Evolutionary conservation across 1,140 invertebrate genomes (phyloP).

Genomic region (Ceratoteleas bidentatus): DNA sequence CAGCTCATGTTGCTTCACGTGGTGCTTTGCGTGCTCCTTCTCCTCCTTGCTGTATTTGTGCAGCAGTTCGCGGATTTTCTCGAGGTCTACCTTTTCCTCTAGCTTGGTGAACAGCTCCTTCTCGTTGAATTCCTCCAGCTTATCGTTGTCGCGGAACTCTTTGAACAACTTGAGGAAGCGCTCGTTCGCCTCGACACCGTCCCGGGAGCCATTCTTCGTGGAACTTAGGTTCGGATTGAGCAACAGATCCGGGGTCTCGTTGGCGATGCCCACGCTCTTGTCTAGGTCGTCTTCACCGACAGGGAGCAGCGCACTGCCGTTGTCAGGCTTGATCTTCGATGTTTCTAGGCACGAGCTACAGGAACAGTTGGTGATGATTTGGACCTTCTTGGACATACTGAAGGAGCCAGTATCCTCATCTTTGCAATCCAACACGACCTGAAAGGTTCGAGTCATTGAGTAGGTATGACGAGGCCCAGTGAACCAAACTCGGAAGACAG

Average conservation of each 20-base stretch:
- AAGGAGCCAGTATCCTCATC: constrained; percentile 81
- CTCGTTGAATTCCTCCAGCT: constrained; percentile 71
- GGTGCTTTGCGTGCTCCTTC: constrained; percentile 62
- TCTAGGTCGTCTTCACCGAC: constrained; percentile 73
- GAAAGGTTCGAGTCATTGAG: constrained; percentile 12
- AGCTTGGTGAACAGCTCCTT: constrained; percentile 74
- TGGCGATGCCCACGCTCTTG: constrained; percentile 72
- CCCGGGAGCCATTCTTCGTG: constrained; percentile 72
- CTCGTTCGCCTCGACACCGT: constrained; percentile 73
- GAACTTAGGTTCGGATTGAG: constrained; percentile 76
- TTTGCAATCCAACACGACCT: constrained; percentile 84
- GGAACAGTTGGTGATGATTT: constrained; percentile 85
- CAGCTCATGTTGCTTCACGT: constrained; percentile 62
- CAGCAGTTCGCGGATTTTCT: constrained; percentile 73
- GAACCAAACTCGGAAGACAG: no score
- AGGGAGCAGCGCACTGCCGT: constrained; percentile 75
- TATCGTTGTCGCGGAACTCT: constrained; percentile 73
- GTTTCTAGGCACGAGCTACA: constrained; percentile 83
- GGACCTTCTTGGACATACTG: constrained; percentile 83
- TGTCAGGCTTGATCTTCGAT: constrained; percentile 77
- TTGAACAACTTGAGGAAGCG: constrained; percentile 75
- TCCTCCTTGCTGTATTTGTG: constrained; percentile 71
- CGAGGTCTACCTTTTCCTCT: constrained; percentile 73
- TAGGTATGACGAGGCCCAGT: no score
- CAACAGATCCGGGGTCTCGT: constrained; percentile 77